phyloP scores from a whole-genome alignment of 1,140 invertebrate species.

The Rhizoglyphus robini region DNA sequence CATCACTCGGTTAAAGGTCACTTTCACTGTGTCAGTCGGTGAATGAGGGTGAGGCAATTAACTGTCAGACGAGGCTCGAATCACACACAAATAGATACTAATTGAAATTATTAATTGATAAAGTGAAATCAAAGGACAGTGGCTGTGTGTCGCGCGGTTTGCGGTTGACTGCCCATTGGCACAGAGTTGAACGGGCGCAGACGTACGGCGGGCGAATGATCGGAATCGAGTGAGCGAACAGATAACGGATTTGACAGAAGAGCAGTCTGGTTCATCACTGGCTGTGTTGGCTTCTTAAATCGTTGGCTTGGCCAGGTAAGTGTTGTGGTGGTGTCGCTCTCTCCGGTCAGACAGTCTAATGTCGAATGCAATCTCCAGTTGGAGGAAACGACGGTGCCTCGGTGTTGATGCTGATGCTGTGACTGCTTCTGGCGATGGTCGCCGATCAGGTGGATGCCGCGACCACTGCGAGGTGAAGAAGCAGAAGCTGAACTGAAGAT shows the following conservation, averaged over 20 bases:
- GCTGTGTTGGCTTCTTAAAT: no score
- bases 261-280: not conserved
- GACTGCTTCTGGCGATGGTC: not conserved
- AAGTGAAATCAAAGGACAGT: no score
- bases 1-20: no score
- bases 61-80: no score
- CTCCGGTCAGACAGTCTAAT: not conserved
- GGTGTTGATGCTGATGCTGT: not conserved
- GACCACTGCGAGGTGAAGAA: not conserved
- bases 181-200: no score
- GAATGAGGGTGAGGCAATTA: no score
- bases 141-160: no score
- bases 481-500: not conserved
- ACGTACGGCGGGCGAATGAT: not conserved
- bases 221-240: not conserved
- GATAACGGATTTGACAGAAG: not conserved
- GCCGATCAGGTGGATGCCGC: not conserved
- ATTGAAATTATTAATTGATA: no score
- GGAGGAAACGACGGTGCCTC: not conserved
- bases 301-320: not conserved
- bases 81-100: no score
- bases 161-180: no score
- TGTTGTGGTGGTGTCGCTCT: not conserved
- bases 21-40: no score
- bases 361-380: not conserved